Evolutionary conservation across 2,113 vertebrate species (phyloP).

Genomic region (Paramisgurnus dabryanus): DNA sequence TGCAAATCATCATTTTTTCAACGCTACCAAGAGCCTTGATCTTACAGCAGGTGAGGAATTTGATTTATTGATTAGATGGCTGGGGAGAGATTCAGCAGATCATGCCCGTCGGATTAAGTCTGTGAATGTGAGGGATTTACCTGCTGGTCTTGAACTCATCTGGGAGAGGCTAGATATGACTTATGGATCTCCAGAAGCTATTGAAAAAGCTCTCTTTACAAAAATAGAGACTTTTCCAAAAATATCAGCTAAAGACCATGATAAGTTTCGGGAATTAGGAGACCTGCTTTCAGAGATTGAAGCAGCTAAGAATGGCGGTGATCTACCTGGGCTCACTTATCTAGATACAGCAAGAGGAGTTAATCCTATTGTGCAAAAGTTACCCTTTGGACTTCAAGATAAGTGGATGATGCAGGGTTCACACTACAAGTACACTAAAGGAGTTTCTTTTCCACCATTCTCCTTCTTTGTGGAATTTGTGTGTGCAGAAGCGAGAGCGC

Average conservation of each 20-base stretch:
- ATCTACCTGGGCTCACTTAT: neutral
- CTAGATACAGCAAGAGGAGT: neutral
- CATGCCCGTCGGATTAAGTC: neutral
- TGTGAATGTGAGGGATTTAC: neutral
- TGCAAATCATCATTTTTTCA: neutral
- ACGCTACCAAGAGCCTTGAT: neutral
- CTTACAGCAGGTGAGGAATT: neutral
- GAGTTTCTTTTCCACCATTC: conserved; percentile 10
- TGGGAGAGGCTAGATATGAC: neutral
- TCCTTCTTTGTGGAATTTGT: conserved; percentile 24
- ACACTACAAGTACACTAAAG: conserved; percentile 19
- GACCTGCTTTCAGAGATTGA: neutral
- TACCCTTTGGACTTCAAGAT: conserved; percentile 34
- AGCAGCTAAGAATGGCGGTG: neutral
- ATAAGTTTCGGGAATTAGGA: neutral
- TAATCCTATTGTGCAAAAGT: conserved; percentile 24
- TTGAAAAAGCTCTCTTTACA: neutral
- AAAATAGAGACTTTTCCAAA: neutral
- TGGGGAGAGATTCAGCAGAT: neutral
- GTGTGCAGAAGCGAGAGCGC: conserved; percentile 23
- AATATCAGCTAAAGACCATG: neutral
- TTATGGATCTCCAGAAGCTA: neutral
- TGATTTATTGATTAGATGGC: neutral
- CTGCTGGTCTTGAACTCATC: neutral
- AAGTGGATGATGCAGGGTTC: conserved; percentile 29